Conservation (phyloP, 2,888 invertebrate species). For the Drosophila bunnanda region DNA sequence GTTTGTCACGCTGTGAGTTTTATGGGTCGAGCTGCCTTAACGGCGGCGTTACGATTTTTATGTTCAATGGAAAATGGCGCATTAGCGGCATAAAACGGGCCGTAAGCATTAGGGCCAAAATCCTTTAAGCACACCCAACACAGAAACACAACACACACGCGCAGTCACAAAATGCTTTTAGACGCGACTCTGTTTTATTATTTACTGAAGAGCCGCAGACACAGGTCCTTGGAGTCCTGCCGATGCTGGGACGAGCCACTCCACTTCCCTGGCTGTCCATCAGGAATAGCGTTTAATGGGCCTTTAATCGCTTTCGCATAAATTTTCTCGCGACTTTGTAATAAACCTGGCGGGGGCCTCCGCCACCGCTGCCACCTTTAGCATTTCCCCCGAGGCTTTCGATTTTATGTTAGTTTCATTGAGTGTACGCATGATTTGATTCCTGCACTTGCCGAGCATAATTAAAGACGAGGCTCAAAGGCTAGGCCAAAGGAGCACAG, state of each 20-base stretch:
- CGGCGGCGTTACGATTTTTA: slow-evolving; percentile 58
- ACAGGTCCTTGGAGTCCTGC: slow-evolving; percentile 6
- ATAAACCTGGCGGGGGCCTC: slow-evolving; percentile 48
- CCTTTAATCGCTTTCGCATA: slow-evolving; percentile 80
- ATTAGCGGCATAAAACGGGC: slow-evolving; percentile 73
- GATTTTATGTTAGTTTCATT: slow-evolving; percentile 71
- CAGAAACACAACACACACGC: slow-evolving; percentile 37
- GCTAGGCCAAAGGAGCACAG: slow-evolving; percentile 31
- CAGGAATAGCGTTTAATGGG: slow-evolving; percentile 68
- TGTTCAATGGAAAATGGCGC: slow-evolving; percentile 70
- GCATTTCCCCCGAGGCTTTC: slow-evolving; percentile 1
- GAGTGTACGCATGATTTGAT: slow-evolving; percentile 65
- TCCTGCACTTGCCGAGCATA: slow-evolving; percentile 61
- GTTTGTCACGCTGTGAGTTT: slow-evolving; percentile 55
- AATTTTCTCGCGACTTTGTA: slow-evolving; percentile 68
- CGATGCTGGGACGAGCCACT: slow-evolving; percentile 3
- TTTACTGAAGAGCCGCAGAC: slow-evolving; percentile 42
- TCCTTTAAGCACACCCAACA: slow-evolving; percentile 72
- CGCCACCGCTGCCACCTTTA: not conserved
- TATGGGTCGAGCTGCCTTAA: slow-evolving; percentile 52
- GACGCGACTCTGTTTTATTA: slow-evolving; percentile 67
- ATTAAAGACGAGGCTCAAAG: slow-evolving; percentile 61
- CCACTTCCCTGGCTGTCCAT: slow-evolving; percentile 50
- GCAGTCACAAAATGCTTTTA: slow-evolving; percentile 41
- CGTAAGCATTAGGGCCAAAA: slow-evolving; percentile 67